A percentile compares a stretch with the other conserved stretches of the same genome.
Conservation (phyloP, 2,888 invertebrate genomes). For the Ormia ochracea region DNA sequence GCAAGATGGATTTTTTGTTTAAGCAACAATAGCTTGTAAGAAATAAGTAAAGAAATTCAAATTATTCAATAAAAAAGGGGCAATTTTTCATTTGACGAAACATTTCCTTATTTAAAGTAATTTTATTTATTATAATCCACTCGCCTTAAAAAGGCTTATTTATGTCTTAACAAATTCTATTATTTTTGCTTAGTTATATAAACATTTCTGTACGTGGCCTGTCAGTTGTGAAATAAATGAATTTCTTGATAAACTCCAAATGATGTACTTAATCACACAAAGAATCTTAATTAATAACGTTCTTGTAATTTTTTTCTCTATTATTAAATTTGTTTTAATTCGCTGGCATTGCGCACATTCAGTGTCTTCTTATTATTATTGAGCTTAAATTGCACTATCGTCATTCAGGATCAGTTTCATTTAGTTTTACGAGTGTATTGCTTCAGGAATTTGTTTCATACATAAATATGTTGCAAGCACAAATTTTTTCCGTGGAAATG, state of each 20-base stretch:
- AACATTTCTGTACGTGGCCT: background rate
- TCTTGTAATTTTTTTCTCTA: background rate
- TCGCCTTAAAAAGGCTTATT: no score
- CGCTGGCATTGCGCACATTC: background rate
- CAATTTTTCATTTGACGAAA: slow-evolving; percentile 51
- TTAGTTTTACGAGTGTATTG: background rate
- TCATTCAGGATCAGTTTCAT: slow-evolving; percentile 6
- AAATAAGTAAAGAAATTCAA: slow-evolving; percentile 28
- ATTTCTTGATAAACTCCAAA: background rate
- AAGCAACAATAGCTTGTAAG: background rate
- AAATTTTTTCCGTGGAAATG: slow-evolving; percentile 10
- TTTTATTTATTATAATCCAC: background rate
- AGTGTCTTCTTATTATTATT: slow-evolving; percentile 7
- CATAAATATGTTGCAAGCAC: slow-evolving; percentile 9
- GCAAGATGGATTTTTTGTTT: background rate
- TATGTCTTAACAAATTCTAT: background rate
- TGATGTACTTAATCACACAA: background rate
- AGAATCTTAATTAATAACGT: background rate
- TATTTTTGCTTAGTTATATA: background rate
- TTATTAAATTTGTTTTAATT: background rate
- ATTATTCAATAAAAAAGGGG: slow-evolving; percentile 41
- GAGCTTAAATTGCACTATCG: slow-evolving; percentile 24
- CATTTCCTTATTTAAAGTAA: slow-evolving; percentile 41
- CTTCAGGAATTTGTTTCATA: background rate
- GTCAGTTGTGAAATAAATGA: background rate